These are phyloP conservation scores for Perdita meconis DNA, from an alignment of 2,888 invertebrate genomes.

Conservation along the genomic window DNA sequence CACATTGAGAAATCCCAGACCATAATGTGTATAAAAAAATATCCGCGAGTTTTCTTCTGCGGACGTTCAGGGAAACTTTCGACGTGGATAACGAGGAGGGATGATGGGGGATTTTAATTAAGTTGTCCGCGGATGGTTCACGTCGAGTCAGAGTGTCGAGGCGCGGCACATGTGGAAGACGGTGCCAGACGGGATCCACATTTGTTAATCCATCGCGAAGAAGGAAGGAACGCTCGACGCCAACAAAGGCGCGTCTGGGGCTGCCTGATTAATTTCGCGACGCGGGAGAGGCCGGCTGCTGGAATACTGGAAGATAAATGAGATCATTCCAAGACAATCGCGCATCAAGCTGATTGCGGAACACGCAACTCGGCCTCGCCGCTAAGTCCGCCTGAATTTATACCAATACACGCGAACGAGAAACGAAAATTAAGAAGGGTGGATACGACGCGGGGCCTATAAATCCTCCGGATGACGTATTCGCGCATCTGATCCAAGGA, in stretches of 20 bases:
- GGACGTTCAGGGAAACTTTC: not conserved
- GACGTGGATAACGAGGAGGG: no score
- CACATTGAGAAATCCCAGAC: no score
- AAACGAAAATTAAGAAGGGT: slow-evolving; percentile 27
- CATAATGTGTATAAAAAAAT: no score
- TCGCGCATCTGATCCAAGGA: slow-evolving; percentile 27
- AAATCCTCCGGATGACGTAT: slow-evolving; percentile 33
- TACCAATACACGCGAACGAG: slow-evolving; percentile 32
- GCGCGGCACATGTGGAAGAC: slow-evolving; percentile 21
- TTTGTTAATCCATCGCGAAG: slow-evolving; percentile 58
- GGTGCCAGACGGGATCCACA: slow-evolving; percentile 52
- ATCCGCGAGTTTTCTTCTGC: not conserved
- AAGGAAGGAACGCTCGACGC: not conserved
- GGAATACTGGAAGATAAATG: slow-evolving; percentile 66
- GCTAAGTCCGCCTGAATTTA: slow-evolving; percentile 56
- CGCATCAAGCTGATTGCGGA: slow-evolving; percentile 63
- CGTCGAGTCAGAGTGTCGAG: no score
- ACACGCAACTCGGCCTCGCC: slow-evolving; percentile 48
- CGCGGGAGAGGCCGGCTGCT: slow-evolving; percentile 48
- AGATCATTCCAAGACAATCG: slow-evolving; percentile 68
- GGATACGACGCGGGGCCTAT: slow-evolving; percentile 21
- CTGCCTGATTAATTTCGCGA: slow-evolving; percentile 69
- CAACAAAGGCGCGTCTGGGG: slow-evolving; percentile 66
- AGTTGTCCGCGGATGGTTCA: not conserved
- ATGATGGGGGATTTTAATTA: slow-evolving; percentile 16